Base-by-base conservation (phyloP, 92 coral and sea anemone species). In the Umimayanthus kanabou region DNA sequence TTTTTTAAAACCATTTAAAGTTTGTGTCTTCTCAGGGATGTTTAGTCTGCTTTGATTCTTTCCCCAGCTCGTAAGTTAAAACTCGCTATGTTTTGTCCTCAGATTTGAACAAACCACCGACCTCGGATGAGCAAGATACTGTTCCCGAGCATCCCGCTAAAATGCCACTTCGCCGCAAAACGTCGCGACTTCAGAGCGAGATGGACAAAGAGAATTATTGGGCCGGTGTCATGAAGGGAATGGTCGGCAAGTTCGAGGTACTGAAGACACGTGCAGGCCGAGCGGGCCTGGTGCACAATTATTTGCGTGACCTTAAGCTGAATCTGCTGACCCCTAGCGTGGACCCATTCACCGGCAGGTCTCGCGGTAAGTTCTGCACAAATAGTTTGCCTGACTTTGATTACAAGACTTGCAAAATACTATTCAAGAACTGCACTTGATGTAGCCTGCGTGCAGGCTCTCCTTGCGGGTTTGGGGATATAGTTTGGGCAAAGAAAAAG, bases 231-330 rank as follows among this genome's bases (percentile, higher is more conserved):
- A 28, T 83, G 78, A 0, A 45, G 28, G 73, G 73, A 67, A 83
- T 69, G 78, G 77, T 93, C 18, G 85, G 73, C 67, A 91, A 93
- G 47, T 66, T 93, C 22, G 81, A 84, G n/a, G 33, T 91, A 33
- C 58, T 91, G 87, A 94, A 90, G 78, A 82, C 95, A 28, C 88
- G 95, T 14, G 84, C 88, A 22, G 95, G 95, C 29, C 89, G 95
- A 71, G 97, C 97, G 22, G 97, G 92, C 55, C 85, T 90, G 80
- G 84, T 94, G 11, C 94, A 92, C 64, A 94, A 94, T 86, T 90
- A 87, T 16, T 76, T 94, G 67, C 89, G 97, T 25, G 97, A 92
- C 33, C 88, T 94, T 40, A 47, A 88, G 39, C 42, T 94, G 39
- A 26, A 71, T 4, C 43, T 82, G 77, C 64, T 70, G 78, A 43